Conservation (phyloP, 1,140 invertebrate species). For the Tetramorium parvispinum region DNA sequence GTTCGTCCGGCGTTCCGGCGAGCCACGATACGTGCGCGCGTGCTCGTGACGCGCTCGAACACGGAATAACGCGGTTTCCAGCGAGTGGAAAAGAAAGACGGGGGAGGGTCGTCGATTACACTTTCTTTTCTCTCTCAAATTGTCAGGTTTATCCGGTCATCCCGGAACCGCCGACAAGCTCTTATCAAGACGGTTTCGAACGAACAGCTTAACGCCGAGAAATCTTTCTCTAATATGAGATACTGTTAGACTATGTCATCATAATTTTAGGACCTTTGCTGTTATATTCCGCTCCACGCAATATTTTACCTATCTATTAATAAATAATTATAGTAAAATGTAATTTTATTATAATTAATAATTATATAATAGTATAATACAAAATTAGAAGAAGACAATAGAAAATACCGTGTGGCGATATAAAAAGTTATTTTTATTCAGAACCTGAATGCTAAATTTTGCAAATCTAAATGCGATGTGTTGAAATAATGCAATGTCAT, state of each 20-base stretch:
- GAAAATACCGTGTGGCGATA: too few species aligned
- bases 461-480: neutral
- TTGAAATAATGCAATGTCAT: neutral
- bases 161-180: neutral
- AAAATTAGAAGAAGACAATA: too few species aligned
- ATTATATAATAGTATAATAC: too few species aligned
- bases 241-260: neutral
- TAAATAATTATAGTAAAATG: too few species aligned
- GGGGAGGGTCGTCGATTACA: neutral
- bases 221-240: neutral
- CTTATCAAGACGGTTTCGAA: neutral
- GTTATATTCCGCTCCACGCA: too few species aligned
- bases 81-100: neutral
- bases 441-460: neutral
- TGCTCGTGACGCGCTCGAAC: slow-evolving; percentile 4
- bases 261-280: neutral
- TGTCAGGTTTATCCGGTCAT: neutral
- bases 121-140: neutral
- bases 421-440: neutral
- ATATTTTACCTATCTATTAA: too few species aligned
- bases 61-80: neutral
- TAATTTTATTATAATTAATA: too few species aligned
- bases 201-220: neutral
- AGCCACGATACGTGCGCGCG: slow-evolving; percentile 39
- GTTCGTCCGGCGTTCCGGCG: slow-evolving; percentile 61